These are phyloP conservation scores for Crocodylus rhombifer DNA, from an alignment of 2,797 vertebrate species.

Conservation along the genomic window DNA sequence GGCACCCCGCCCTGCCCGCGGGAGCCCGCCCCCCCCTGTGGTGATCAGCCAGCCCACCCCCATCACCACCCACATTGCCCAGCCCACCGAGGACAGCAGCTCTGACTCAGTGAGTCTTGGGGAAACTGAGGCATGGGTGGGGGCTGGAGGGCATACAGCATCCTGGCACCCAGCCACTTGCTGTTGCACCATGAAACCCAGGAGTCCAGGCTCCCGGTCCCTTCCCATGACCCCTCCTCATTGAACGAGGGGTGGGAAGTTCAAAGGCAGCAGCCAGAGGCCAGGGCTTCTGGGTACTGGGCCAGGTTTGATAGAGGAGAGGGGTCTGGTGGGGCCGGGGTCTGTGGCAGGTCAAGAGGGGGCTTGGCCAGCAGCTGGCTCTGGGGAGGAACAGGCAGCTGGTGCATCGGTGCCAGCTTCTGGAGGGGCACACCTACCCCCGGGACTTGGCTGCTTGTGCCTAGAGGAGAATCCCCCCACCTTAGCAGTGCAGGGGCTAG, in stretches of 20 bases:
- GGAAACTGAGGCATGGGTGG: neutral
- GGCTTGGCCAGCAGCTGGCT: too few relatives aligned
- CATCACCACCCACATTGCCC: constrained; percentile 83
- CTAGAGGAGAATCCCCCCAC: neutral
- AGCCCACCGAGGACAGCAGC: constrained; percentile 82
- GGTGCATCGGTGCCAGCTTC: neutral
- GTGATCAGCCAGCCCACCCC: constrained; percentile 93
- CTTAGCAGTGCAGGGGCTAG: neutral
- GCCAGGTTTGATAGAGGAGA: too few relatives aligned
- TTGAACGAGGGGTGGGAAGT: too few relatives aligned
- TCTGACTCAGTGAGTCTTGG: constrained; percentile 88
- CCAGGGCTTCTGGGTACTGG: neutral
- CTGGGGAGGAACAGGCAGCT: neutral
- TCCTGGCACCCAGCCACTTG: neutral
- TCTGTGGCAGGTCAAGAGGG: too few relatives aligned
- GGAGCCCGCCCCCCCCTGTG: constrained; percentile 78
- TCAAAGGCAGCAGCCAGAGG: too few relatives aligned
- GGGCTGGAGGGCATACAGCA: neutral
- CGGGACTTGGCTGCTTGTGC: neutral
- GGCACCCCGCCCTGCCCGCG: constrained; percentile 78
- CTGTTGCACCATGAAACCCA: neutral
- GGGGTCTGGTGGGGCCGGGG: too few relatives aligned
- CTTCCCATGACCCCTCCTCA: neutral
- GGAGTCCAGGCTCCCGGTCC: neutral
- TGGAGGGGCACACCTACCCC: too few relatives aligned